Base-by-base conservation (phyloP, 2,888 invertebrate genomes). In the Campopleginae sp. region DNA sequence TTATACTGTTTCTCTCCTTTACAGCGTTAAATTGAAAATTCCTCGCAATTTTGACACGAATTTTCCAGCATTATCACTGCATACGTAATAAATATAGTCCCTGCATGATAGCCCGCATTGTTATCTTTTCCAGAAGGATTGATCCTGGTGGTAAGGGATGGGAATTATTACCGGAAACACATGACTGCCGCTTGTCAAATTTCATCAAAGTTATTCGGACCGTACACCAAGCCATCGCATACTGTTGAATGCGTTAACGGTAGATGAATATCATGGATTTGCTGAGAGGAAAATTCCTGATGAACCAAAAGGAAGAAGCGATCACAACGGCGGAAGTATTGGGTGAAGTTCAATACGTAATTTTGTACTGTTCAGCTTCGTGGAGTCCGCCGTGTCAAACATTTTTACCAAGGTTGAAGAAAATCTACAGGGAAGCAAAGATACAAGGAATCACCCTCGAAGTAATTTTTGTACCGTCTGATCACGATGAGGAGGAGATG, bases 321-420 rank as follows among this genome's bases (percentile, higher is more conserved):
- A 68, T 89, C 46, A 84, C 88, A 33, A 70, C 88, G 38, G 87
- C 85, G 66, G 89, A 90, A 33, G 87, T 87, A 23, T 84, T 89
- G 10, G 82, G 86, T 8, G 86, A 88, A 7, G 74, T 80, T 33
- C 83, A 88, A n/a, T 90, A 86, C 77, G 71, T 90, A 14, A 84
- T 82, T 66, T 78, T 90, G 27, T 90, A 90, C 84, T 90, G 89
- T 61, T 90, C 90, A 27, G 89, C 90, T 48, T 88, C 90, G 6
- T 90, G 90, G 90, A 89, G 86, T 75, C 88, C 89, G n/a, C 88
- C 89, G 0, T 89, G 90, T 76, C 87, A 87, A 75, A 88, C 75
- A 12, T 88, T 90, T 74, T 68, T 90, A 58, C 88, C 89, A 19
- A 78, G 63, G 23, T 23, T 90, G 19, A 90, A 85, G 66, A 27